Base-by-base conservation (phyloP, 2,797 vertebrate species). In the Bryconaethiops microstoma region DNA sequence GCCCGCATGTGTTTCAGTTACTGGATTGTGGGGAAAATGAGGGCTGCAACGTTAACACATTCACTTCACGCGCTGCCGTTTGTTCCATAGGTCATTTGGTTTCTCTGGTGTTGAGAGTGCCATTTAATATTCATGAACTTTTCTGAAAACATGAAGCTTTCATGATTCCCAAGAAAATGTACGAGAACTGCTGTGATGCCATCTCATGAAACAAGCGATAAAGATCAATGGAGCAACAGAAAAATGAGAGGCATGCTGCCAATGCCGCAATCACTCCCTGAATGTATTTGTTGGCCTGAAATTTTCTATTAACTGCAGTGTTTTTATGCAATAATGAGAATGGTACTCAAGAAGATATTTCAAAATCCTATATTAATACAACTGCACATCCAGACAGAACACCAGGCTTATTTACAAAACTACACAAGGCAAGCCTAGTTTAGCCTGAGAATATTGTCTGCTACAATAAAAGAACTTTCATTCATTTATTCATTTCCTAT, bases 41-140 rank as follows among this genome's bases (percentile, higher is more conserved):
- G 75, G n/a, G 19, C 40, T 77, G 72, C 63, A 13, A 70, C 67
- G 83, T 86, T 87, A 65, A 87, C 87, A 72, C 79, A 45, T 45
- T 79, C 70, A 84, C 54, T 75, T 79, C 55, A 75, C 63, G 64
- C 70, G 76, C 82, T 84, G 82, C 78, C 82, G 77, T 62, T 68
- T 55, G 42, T 71, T 63, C 45, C 9, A n/a, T 60, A 29, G 29
- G 85, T 86, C 81, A 78, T 76, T 79, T 57, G 77, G 82, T 82
- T 89, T 81, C 45, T 73, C 75, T 35, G 79, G 83, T 74, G 83
- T 86, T 89, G 68, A 63, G 74, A 85, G 85, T 84, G 63, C 1
- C 39, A 74, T 87, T 92, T 87, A 90, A 88, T 89, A 92, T 90
- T 86, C 83, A 90, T 88, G 79, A 89, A 79, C 62, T 65, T 64